Evolutionary conservation across 2,888 invertebrate species (phyloP), one percentile per base, ranked within the genome.

Genomic region (Argyresthia albistria): DNA sequence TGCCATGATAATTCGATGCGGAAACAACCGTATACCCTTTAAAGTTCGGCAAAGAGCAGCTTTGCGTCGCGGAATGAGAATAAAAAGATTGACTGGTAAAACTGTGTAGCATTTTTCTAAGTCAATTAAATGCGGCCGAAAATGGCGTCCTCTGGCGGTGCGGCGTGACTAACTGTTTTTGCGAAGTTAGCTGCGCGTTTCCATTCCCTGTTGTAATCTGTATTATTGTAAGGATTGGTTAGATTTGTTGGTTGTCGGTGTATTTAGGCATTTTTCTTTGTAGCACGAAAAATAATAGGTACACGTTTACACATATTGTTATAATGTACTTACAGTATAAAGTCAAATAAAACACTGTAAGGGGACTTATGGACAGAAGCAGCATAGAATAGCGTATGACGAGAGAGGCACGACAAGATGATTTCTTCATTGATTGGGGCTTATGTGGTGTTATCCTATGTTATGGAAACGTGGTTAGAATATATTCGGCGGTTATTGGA

Each of bases 51-150:
- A 25, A 25, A 25, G 25, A 25, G 25, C 25, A 25, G 25, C n/a
- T n/a, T 25, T 25, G 25, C 25, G 25, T 25, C 25, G 25, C 25
- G 6, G 25, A 6, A 25, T 51, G 11, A n/a, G 35, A 47, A 47
- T 12, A 47, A 47, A 47, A 47, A 10, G n/a, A 12, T 47, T n/a
- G n/a, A n/a, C n/a, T n/a, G n/a, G n/a, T n/a, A n/a, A n/a, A n/a
- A n/a, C 7, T 14, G 35, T 57, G 59, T 56, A 56, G 60, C 64
- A 69, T 68, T 73, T 78, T 78, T 80, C 74, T 73, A 75, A 79
- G 75, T 77, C 80, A 80, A 82, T 81, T 83, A 81, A 76, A 76
- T 76, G 63, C 67, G 67, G 54, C 63, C 68, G 58, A 74, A 75
- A 61, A 74, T 73, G 72, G 76, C 73, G 63, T 59, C 56, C 57